Percentiles rank a stretch among this genome's conserved stretches.
These are phyloP conservation scores for Oxystoma pomonae DNA, from an alignment of 2,888 invertebrate genomes.

Conservation along the genomic window DNA sequence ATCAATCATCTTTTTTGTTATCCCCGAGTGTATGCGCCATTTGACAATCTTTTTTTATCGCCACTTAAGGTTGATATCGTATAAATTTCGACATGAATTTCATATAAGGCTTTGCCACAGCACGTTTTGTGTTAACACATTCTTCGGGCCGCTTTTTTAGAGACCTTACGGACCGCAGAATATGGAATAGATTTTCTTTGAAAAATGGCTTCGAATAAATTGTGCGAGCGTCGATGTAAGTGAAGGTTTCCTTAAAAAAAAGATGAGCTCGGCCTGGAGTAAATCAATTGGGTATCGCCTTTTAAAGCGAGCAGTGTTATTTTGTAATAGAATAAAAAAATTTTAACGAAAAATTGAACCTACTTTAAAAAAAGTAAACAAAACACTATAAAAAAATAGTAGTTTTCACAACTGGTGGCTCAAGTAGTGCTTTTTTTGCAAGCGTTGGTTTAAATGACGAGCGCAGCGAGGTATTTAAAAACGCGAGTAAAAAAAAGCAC, in stretches of 20 bases:
- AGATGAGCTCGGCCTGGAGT: neutral
- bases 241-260: neutral
- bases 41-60: neutral
- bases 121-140: neutral
- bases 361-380: too few species aligned
- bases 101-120: neutral
- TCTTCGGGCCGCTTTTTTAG: neutral
- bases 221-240: neutral
- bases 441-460: too few species aligned
- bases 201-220: neutral
- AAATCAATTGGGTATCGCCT: neutral
- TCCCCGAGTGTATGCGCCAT: neutral
- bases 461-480: too few species aligned
- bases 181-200: neutral
- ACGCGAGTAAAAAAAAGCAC: too few species aligned
- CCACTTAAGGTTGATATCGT: neutral
- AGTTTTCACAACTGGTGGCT: too few species aligned
- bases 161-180: neutral
- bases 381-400: too few species aligned
- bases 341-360: too few species aligned
- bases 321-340: too few species aligned
- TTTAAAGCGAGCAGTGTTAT: neutral
- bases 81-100: neutral
- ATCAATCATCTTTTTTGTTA: neutral
- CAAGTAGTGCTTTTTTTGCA: too few species aligned